Evolutionary conservation across 2,113 vertebrate species (phyloP), one percentile per base, ranked within the genome.

Genomic region (Notothenia coriiceps): DNA sequence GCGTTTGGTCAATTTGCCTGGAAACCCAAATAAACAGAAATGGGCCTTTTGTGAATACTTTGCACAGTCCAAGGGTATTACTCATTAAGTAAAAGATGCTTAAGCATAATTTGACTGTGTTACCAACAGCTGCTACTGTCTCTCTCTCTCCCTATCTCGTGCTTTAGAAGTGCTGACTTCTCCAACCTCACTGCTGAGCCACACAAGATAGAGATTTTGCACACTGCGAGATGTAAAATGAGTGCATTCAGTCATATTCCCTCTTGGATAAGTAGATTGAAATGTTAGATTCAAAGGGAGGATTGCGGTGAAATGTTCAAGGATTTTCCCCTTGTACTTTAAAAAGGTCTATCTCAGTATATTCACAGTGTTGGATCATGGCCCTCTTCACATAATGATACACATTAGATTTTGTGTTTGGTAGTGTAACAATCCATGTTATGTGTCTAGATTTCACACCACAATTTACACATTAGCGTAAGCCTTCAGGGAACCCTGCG

Each of bases 41-140:
- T 29, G 68, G 52, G 68, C 25, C 50, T 60, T 70, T 80, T 90
- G 70, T 88, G 71, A 71, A 63, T 56, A 43, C 74, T 76, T 47
- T 61, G 44, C 76, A 69, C 74, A 80, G 80, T 89, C 79, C 80
- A 69, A 79, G 70, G 50, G 77, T 80, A 85, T 90, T 81, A 56
- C 56, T 91, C 83, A 88, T 91, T 87, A 86, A 91, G 87, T 82
- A 82, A 83, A 84, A 89, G 68, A 89, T 89, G 85, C 33, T 79
- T 83, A 76, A 83, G 85, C 82, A 65, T 64, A 47, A 68, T 64
- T 64, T 68, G 84, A 78, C 75, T 86, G 74, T 80, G 74, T 87
- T 67, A 69, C 79, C 83, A 86, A 86, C 81, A 90, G 85, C 92
- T 87, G 90, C 78, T 80, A 29, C 78, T 78, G 70, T 88, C 70